Evolutionary conservation across 2,888 invertebrate species (phyloP).

Genomic region (Dolomedes plantarius): DNA sequence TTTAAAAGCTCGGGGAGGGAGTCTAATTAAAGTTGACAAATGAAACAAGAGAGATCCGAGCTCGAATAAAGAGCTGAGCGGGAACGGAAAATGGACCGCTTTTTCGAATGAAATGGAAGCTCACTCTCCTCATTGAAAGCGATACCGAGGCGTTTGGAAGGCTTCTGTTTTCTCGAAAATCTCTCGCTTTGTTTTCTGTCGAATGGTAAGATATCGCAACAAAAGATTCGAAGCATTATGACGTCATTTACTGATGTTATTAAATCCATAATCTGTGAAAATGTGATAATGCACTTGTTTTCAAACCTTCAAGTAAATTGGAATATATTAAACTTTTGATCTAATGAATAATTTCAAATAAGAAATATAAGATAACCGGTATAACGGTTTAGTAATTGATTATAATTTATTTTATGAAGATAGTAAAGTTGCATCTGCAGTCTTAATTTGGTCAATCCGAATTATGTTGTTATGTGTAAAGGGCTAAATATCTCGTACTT

Average conservation of each 20-base stretch:
- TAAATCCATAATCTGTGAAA: no score
- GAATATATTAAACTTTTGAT: no score
- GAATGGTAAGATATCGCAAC: not conserved
- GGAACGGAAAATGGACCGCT: conserved; percentile 14
- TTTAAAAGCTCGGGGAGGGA: not conserved
- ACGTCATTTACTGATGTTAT: not conserved
- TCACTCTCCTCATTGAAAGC: not conserved
- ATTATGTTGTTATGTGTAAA: no score
- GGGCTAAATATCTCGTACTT: no score
- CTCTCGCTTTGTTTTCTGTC: conserved; percentile 3
- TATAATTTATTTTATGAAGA: no score
- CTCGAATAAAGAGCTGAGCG: not conserved
- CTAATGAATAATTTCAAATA: no score
- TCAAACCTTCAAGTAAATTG: no score
- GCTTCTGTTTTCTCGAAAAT: conserved; percentile 17
- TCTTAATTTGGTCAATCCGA: no score
- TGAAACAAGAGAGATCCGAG: conserved; percentile 4
- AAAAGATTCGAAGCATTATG: not conserved
- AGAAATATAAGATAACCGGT: no score
- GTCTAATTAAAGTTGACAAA: conserved; percentile 26
- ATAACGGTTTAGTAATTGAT: no score
- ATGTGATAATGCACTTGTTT: no score
- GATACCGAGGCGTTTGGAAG: not conserved
- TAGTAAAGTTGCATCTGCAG: no score
- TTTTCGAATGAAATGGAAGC: conserved; percentile 11